These are phyloP conservation scores for Beris morrisii DNA, from an alignment of 2,888 invertebrate species.

Conservation along the genomic window DNA sequence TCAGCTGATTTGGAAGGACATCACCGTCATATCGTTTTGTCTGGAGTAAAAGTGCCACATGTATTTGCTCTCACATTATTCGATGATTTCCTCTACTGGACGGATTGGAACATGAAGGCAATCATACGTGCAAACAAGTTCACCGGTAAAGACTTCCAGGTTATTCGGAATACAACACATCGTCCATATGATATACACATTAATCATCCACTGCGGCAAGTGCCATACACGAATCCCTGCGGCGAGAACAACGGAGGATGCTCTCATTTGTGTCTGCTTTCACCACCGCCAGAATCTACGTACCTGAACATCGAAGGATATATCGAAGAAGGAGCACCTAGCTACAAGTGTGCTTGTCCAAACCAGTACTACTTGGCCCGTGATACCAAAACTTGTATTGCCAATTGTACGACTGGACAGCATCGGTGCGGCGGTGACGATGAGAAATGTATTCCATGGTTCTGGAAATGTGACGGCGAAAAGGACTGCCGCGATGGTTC, in stretches of 20 bases:
- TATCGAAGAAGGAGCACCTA: constrained; percentile 77
- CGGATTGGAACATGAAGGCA: constrained; percentile 96
- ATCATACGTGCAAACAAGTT: constrained; percentile 92
- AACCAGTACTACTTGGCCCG: constrained; percentile 85
- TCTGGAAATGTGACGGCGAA: constrained; percentile 88
- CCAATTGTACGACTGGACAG: constrained; percentile 84
- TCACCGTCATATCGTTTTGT: constrained; percentile 79
- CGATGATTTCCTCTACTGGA: constrained; percentile 94
- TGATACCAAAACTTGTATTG: constrained; percentile 85
- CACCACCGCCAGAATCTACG: constrained; percentile 76
- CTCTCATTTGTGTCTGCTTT: constrained; percentile 90
- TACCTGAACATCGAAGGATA: constrained; percentile 77
- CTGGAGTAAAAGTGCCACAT: constrained; percentile 84
- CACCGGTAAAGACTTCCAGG: constrained; percentile 72
- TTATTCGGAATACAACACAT: constrained; percentile 88
- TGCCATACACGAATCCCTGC: constrained; percentile 87
- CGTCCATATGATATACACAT: constrained; percentile 92
- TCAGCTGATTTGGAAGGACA: constrained; percentile 91
- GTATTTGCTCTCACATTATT: constrained; percentile 93
- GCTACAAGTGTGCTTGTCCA: constrained; percentile 89
- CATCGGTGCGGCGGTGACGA: constrained; percentile 63
- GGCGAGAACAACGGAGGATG: constrained; percentile 92
- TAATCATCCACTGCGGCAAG: constrained; percentile 85
- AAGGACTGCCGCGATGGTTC: constrained; percentile 90
- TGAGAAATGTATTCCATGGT: constrained; percentile 75